These are phyloP conservation scores for Glaucomys volans DNA, from an alignment of 2,113 vertebrate species.

Conservation along the genomic window DNA sequence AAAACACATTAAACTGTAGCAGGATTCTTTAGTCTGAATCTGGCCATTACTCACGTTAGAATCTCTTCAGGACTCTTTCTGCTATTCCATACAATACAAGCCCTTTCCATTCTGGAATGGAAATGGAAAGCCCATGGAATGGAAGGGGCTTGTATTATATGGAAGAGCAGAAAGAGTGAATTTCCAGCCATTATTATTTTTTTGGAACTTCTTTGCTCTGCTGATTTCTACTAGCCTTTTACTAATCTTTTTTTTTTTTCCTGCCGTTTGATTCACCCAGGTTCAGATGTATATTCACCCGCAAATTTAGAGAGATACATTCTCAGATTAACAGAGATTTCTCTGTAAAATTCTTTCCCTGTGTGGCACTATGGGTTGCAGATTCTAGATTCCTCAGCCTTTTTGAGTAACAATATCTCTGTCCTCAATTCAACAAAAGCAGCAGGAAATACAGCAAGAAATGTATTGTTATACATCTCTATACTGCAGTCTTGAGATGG, in stretches of 20 bases:
- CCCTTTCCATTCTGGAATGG: neutral
- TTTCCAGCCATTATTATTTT: neutral
- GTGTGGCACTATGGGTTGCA: neutral
- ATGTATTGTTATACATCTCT: neutral
- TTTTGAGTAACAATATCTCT: neutral
- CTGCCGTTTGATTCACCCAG: neutral
- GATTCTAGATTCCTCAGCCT: neutral
- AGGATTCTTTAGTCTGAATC: neutral
- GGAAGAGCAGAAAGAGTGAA: neutral
- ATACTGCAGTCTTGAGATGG: accelerated
- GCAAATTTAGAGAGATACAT: neutral
- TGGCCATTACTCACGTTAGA: neutral
- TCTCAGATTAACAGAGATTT: neutral
- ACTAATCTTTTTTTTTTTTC: neutral
- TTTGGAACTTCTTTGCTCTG: neutral
- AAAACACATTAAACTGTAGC: neutral
- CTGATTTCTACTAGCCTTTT: neutral
- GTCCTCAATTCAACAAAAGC: neutral
- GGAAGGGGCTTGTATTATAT: neutral
- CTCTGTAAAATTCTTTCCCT: neutral
- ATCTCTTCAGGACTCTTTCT: neutral
- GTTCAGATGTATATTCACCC: neutral
- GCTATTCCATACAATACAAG: neutral
- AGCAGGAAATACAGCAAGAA: neutral
- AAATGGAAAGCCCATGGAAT: neutral